Evolutionary conservation across 2,888 invertebrate genomes (phyloP).

Genomic region (Hipparchia semele): DNA sequence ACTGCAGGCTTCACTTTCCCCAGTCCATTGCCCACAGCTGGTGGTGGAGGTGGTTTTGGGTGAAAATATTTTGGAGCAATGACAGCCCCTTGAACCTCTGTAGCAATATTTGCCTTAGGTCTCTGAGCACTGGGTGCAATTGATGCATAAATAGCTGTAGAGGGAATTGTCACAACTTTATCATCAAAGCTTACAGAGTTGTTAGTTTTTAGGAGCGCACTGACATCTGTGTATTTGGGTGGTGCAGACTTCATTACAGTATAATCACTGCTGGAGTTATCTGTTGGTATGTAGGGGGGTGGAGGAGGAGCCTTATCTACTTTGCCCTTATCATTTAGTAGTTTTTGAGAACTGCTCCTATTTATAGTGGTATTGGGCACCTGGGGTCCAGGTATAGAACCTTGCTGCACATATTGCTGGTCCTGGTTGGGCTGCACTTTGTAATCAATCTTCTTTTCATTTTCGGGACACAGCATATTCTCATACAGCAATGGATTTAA

Average conservation of each 20-base stretch:
- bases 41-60: slow-evolving; percentile 83
- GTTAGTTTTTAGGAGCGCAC: slow-evolving; percentile 68
- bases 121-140: slow-evolving; percentile 81
- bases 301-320: slow-evolving; percentile 81
- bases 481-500: slow-evolving; percentile 74
- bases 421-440: slow-evolving; percentile 64
- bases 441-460: slow-evolving; percentile 70
- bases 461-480: slow-evolving; percentile 76
- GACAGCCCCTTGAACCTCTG: slow-evolving; percentile 79
- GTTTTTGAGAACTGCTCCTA: slow-evolving; percentile 60
- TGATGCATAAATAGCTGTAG: slow-evolving; percentile 80
- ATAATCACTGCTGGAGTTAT: slow-evolving; percentile 71
- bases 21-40: slow-evolving; percentile 82
- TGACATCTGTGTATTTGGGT: slow-evolving; percentile 77
- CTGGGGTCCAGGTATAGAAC: slow-evolving; percentile 72
- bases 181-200: slow-evolving; percentile 69
- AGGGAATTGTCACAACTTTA: slow-evolving; percentile 74
- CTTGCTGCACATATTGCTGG: slow-evolving; percentile 70
- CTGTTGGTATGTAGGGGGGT: slow-evolving; percentile 65
- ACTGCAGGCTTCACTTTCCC: slow-evolving; percentile 65
- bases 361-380: slow-evolving; percentile 66
- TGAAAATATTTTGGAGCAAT: slow-evolving; percentile 82
- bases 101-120: slow-evolving; percentile 79
- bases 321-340: slow-evolving; percentile 75
- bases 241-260: slow-evolving; percentile 79